A percentile compares a stretch with the other conserved stretches of the same genome.
phyloP scores from a whole-genome alignment of 2,113 vertebrate species.

The Chloropsis hardwickii region DNA sequence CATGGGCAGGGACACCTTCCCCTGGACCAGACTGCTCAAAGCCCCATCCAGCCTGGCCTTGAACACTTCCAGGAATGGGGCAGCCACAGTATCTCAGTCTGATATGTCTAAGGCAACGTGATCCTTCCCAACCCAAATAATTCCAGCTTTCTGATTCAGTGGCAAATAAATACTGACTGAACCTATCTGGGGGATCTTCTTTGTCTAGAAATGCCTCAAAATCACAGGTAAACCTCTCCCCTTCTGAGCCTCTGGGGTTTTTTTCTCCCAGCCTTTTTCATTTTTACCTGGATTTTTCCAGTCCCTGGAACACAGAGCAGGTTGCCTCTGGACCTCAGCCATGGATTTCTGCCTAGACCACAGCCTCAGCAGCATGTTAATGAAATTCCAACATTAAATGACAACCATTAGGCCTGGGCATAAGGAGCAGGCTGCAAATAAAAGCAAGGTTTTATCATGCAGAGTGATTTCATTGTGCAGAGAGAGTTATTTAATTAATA shows the following conservation, averaged over 20 bases:
- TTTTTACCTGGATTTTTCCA: background rate
- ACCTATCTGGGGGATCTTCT: accelerated
- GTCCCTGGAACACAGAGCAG: background rate
- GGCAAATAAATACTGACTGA: background rate
- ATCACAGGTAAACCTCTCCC: background rate
- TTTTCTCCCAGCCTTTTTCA: background rate
- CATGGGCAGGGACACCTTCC: background rate
- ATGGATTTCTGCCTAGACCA: background rate
- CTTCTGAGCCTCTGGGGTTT: accelerated
- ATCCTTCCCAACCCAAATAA: background rate
- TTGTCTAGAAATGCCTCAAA: background rate
- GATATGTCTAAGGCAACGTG: accelerated
- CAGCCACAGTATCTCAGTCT: background rate
- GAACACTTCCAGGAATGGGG: background rate
- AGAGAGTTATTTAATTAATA: slow-evolving; percentile 17
- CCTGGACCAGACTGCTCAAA: background rate
- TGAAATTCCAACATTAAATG: background rate
- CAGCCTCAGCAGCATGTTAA: background rate
- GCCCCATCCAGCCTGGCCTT: background rate
- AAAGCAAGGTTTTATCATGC: background rate
- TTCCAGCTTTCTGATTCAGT: background rate
- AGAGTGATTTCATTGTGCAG: background rate
- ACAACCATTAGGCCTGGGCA: background rate
- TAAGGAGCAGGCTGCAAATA: background rate
- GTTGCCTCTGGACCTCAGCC: background rate